Percentiles rank a stretch among this genome's conserved stretches.
phyloP scores from a whole-genome alignment of 2,113 vertebrate species.

The Dipodomys merriami region DNA sequence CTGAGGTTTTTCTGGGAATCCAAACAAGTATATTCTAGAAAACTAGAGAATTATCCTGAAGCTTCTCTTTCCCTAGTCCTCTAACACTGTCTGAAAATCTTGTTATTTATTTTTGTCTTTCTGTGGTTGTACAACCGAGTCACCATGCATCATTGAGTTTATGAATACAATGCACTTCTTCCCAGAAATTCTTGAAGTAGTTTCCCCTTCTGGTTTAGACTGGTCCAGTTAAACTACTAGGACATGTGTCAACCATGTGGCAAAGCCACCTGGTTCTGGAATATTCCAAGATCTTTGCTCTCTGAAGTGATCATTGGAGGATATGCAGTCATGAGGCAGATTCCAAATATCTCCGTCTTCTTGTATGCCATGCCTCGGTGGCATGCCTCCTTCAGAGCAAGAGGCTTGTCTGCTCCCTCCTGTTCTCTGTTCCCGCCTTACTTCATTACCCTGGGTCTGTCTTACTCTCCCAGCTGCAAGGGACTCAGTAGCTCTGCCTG shows the following conservation, averaged over 20 bases:
- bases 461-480: fast-evolving
- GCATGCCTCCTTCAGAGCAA: neutral
- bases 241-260: neutral
- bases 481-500: slow-evolving; percentile 42
- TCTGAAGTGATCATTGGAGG: no score
- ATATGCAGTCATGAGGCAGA: neutral
- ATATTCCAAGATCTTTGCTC: neutral
- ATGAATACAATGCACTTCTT: no score
- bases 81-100: slow-evolving; percentile 7
- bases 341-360: neutral
- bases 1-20: neutral
- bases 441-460: neutral
- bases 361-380: neutral
- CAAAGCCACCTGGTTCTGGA: neutral
- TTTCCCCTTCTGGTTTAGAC: neutral
- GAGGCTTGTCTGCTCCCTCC: neutral
- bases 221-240: neutral
- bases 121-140: no score
- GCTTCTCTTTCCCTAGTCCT: neutral
- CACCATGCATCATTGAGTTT: no score
- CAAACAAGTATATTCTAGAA: neutral
- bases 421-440: fast-evolving
- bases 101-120: neutral
- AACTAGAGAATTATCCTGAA: neutral
- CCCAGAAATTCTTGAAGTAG: neutral